Evolutionary conservation across 2,888 invertebrate genomes (phyloP).

Genomic region (Brachypalpus laphriformis): DNA sequence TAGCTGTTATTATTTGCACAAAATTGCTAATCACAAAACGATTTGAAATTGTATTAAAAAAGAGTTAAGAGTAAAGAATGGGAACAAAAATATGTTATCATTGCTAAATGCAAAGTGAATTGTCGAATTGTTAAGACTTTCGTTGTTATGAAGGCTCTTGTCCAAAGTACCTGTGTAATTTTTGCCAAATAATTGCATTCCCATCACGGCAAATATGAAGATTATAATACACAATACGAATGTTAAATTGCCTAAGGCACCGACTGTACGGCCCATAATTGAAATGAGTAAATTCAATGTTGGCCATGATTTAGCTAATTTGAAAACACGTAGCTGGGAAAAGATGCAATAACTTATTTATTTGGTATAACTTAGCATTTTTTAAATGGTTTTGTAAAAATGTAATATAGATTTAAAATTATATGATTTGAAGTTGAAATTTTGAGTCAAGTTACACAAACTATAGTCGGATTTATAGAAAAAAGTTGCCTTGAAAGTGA

Average conservation of each 20-base stretch:
- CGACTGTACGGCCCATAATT: constrained; percentile 99
- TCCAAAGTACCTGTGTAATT: constrained; percentile 90
- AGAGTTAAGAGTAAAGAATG: constrained; percentile 19
- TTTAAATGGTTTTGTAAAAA: constrained; percentile 26
- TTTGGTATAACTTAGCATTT: not conserved
- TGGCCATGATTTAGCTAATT: constrained; percentile 99
- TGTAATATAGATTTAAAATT: not conserved
- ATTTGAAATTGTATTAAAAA: constrained; percentile 18
- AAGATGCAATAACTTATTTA: constrained; percentile 50
- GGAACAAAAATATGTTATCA: constrained; percentile 25
- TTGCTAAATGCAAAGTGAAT: constrained; percentile 56
- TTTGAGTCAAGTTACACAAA: not conserved
- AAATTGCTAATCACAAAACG: constrained; percentile 14
- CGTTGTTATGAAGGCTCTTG: constrained; percentile 80
- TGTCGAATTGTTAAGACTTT: constrained; percentile 27
- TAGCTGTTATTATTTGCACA: constrained; percentile 9
- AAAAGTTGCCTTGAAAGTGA: not conserved
- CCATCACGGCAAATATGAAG: constrained; percentile 99
- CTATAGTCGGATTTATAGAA: not conserved
- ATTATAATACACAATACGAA: constrained; percentile 99
- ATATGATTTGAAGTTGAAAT: not conserved
- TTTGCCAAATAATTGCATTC: constrained; percentile 99
- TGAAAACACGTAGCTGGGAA: constrained; percentile 96
- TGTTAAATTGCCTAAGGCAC: constrained; percentile 98
- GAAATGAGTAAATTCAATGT: constrained; percentile 98